These are phyloP conservation scores for Fabriciana adippe DNA, from an alignment of 2,888 invertebrate species.

Conservation along the genomic window DNA sequence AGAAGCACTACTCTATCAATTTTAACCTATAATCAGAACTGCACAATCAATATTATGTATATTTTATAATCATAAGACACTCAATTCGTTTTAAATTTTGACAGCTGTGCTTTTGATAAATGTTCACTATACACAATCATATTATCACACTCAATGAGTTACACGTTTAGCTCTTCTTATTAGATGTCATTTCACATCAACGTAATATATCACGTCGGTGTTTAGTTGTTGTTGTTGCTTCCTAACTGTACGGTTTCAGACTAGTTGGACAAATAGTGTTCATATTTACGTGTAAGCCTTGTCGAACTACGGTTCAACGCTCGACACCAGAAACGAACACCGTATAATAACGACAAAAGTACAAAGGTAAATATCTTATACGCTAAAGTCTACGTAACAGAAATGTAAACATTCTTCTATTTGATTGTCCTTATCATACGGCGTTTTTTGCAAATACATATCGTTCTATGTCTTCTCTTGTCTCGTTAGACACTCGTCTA, in stretches of 20 bases:
- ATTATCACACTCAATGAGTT: constrained; percentile 24
- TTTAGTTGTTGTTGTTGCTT: constrained; percentile 80
- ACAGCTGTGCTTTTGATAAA: constrained; percentile 34
- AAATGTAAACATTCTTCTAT: background rate
- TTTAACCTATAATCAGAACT: constrained; percentile 36
- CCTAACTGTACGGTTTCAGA: constrained; percentile 62
- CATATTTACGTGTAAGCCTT: constrained; percentile 55
- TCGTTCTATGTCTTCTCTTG: constrained; percentile 69
- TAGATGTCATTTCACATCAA: constrained; percentile 56
- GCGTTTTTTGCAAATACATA: constrained; percentile 68
- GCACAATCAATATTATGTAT: constrained; percentile 36
- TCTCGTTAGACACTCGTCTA: constrained; percentile 48
- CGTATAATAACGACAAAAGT: constrained; percentile 50
- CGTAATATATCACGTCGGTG: constrained; percentile 57
- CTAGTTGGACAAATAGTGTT: constrained; percentile 67
- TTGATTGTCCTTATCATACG: constrained; percentile 51
- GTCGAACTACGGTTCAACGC: constrained; percentile 49
- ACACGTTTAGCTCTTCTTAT: constrained; percentile 41
- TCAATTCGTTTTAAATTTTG: constrained; percentile 29
- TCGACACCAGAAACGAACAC: constrained; percentile 54
- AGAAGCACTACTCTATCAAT: constrained; percentile 30
- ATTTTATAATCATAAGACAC: constrained; percentile 31
- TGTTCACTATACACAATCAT: constrained; percentile 30
- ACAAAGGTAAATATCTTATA: background rate
- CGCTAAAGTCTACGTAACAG: background rate